Evolutionary conservation across 2,797 vertebrate species (phyloP).

Genomic region (Nasua narica): DNA sequence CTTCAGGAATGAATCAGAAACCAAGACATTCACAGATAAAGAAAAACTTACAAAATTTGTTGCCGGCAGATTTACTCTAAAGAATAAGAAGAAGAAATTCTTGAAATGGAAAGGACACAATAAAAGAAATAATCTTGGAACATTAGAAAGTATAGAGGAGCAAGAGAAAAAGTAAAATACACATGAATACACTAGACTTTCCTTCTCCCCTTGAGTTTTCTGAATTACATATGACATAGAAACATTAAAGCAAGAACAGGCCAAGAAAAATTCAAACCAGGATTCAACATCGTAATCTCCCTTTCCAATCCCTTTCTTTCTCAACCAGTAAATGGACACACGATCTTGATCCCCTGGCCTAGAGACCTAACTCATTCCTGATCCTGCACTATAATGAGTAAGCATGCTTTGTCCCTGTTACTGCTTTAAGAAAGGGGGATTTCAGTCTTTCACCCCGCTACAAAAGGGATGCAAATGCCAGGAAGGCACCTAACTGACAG

Average conservation of each 20-base stretch:
- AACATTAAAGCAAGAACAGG: background rate
- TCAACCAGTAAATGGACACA: background rate
- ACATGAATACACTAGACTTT: background rate
- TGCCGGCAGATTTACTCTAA: background rate
- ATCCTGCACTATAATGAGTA: background rate
- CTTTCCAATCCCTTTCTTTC: background rate
- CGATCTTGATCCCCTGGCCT: background rate
- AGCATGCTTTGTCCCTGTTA: background rate
- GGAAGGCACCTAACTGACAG: background rate
- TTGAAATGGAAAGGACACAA: background rate
- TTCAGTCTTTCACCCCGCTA: background rate
- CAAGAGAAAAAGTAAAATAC: background rate
- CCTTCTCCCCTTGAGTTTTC: background rate
- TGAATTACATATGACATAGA: background rate
- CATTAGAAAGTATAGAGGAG: background rate
- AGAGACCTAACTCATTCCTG: background rate
- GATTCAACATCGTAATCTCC: background rate
- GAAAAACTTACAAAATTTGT: background rate
- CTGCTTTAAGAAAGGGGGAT: background rate
- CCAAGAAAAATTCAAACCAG: background rate
- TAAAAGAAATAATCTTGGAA: background rate
- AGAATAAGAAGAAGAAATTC: background rate
- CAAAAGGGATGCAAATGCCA: background rate
- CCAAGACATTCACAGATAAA: background rate
- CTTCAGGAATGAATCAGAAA: constrained; percentile 20